phyloP scores from a whole-genome alignment of 2,797 vertebrate genomes.

The Lates japonicus region DNA sequence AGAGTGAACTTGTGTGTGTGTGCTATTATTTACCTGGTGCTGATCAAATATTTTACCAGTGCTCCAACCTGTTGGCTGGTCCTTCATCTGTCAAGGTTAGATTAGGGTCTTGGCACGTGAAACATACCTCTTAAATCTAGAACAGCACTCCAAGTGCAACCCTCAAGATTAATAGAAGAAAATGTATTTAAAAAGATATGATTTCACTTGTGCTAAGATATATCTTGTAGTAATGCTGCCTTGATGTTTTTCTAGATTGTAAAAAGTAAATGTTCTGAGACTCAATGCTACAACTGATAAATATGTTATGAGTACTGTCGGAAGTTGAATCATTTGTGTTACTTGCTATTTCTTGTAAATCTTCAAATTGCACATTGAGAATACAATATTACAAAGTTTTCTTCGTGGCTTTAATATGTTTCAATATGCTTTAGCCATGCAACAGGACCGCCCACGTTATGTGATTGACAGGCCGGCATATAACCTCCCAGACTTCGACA shows the following conservation, averaged over 20 bases:
- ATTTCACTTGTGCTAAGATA: background rate
- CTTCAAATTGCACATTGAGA: background rate
- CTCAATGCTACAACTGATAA: background rate
- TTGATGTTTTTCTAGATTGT: background rate
- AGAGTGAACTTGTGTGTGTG: slow-evolving; percentile 13
- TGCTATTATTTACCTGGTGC: slow-evolving; percentile 43
- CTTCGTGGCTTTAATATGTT: background rate
- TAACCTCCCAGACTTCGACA: slow-evolving; percentile 89
- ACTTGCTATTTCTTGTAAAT: background rate
- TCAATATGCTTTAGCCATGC: slow-evolving; percentile 57
- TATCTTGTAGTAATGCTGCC: background rate
- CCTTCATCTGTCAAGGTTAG: slow-evolving; percentile 73
- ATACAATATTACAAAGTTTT: background rate
- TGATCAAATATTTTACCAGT: slow-evolving; percentile 53
- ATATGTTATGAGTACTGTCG: background rate
- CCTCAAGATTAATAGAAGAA: background rate
- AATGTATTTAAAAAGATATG: background rate
- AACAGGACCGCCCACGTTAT: slow-evolving; percentile 85
- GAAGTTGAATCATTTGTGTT: too few relatives aligned
- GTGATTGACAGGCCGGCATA: slow-evolving; percentile 89
- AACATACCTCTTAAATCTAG: background rate
- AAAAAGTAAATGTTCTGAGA: background rate
- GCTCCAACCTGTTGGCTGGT: slow-evolving; percentile 29
- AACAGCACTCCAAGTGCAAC: background rate
- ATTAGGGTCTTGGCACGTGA: slow-evolving; percentile 36